Conservation (phyloP, 1,140 invertebrate genomes). For the Phenacoccus solenopsis region DNA sequence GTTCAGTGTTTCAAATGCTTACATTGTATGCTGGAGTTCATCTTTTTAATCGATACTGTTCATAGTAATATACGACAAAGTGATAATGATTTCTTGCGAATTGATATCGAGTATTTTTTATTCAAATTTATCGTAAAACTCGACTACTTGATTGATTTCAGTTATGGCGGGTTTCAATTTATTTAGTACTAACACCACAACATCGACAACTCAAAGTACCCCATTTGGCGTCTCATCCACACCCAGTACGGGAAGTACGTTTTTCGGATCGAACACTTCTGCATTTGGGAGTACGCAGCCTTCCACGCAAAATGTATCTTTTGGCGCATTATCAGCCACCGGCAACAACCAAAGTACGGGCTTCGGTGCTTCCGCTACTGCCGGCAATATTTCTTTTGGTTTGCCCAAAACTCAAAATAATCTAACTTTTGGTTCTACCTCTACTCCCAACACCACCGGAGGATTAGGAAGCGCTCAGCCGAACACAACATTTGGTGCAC, state of each 20-base stretch:
- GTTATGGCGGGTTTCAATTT: background rate
- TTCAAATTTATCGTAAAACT: too few species aligned
- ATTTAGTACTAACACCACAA: background rate
- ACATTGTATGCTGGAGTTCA: too few species aligned
- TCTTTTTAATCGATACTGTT: too few species aligned
- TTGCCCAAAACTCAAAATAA: background rate
- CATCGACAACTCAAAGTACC: background rate
- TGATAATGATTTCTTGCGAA: too few species aligned
- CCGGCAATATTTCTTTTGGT: slow-evolving; percentile 1
- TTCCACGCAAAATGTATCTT: background rate
- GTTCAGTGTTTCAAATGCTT: too few species aligned
- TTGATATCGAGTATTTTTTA: too few species aligned
- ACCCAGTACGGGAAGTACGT: background rate
- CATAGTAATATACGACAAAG: too few species aligned
- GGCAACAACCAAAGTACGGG: background rate
- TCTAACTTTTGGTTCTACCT: background rate
- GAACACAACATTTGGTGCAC: background rate
- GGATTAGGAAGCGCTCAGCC: background rate
- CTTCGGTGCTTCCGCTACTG: background rate
- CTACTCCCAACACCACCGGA: background rate
- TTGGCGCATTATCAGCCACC: background rate
- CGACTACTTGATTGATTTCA: too few species aligned
- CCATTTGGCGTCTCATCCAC: background rate
- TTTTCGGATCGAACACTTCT: background rate
- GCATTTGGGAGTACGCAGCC: background rate